A percentile compares a stretch with the other conserved stretches of the same genome.
Evolutionary conservation across 1,140 invertebrate species (phyloP).

Genomic region (Hycleus phaleratus): DNA sequence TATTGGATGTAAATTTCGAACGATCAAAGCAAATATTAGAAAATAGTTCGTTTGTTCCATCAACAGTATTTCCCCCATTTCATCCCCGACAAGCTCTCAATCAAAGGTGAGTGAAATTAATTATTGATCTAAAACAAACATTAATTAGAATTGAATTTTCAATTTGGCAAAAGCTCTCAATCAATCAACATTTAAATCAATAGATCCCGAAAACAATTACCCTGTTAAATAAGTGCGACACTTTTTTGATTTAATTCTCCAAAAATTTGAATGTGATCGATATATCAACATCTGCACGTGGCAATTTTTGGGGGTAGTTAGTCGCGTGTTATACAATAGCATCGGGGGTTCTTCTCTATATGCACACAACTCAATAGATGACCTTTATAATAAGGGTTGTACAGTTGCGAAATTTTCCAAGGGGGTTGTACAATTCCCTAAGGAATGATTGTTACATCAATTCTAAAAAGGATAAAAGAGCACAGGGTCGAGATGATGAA

Average conservation of each 20-base stretch:
- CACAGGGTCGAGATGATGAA: too few relatives aligned
- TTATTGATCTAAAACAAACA: too few relatives aligned
- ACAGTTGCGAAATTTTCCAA: background rate
- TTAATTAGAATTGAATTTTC: too few relatives aligned
- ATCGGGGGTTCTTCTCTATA: background rate
- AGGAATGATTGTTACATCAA: too few relatives aligned
- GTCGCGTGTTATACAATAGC: too few relatives aligned
- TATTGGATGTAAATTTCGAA: slow-evolving; percentile 26
- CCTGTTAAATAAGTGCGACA: too few relatives aligned
- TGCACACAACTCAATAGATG: background rate
- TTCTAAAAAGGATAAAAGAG: too few relatives aligned
- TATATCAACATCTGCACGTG: background rate
- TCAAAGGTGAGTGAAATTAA: slow-evolving; percentile 21
- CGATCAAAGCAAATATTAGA: background rate
- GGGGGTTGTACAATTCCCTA: background rate
- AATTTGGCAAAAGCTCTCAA: too few relatives aligned
- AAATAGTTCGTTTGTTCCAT: background rate
- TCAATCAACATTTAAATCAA: too few relatives aligned
- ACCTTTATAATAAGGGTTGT: background rate
- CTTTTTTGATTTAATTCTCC: slow-evolving; percentile 1
- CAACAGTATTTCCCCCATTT: slow-evolving; percentile 22
- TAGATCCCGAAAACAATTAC: too few relatives aligned
- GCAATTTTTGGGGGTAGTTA: too few relatives aligned
- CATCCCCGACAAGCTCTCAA: slow-evolving; percentile 30
- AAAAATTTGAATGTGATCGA: background rate